Evolutionary conservation across 2,113 vertebrate species (phyloP), one percentile per base, ranked within the genome.

Genomic region (Tragelaphus scriptus): DNA sequence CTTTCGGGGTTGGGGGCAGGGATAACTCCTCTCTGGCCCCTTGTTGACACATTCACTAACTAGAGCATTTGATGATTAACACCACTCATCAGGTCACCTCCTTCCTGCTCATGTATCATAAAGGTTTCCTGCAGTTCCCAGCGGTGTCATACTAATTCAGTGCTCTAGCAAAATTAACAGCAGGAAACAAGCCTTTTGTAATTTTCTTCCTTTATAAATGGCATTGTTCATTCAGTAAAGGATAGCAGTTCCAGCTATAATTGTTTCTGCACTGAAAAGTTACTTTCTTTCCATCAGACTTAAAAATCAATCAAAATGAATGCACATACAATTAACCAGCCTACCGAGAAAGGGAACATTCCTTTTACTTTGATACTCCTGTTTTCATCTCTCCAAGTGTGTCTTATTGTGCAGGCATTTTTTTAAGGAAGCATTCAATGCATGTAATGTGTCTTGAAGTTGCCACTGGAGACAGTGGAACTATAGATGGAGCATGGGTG

Each of bases 141-240:
- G 98, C 98, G 98, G 98, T 97, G 36, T 59, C 97, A 65, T 1
- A 13, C 98, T 99, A 98, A 99, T 98, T 98, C 98, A 98, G 92
- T 97, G 97, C 97, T 93, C 95, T 97, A 97, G 97, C 97, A 98
- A 98, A 99, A 99, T 99, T 98, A 99, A 92, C 98, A 98, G 98
- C 98, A 97, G 99, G 99, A 98, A 98, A 98, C 87, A 98, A 98
- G 97, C 96, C 97, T 99, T 99, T 99, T 98, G 98, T 98, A 98
- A 99, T 98, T 98, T 98, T 98, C 98, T 95, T 97, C 82, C 61
- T 98, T 99, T 99, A 98, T 97, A 98, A 99, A 98, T 97, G 98
- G 71, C 97, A 98, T 99, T 98, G 98, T 98, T 99, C 98, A 98
- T 98, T 98, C 80, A 56, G 94, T 98, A 98, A 98, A 98, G 97